Evolutionary conservation across 2,113 vertebrate species (phyloP).

Genomic region (Aleadryas rufinucha): DNA sequence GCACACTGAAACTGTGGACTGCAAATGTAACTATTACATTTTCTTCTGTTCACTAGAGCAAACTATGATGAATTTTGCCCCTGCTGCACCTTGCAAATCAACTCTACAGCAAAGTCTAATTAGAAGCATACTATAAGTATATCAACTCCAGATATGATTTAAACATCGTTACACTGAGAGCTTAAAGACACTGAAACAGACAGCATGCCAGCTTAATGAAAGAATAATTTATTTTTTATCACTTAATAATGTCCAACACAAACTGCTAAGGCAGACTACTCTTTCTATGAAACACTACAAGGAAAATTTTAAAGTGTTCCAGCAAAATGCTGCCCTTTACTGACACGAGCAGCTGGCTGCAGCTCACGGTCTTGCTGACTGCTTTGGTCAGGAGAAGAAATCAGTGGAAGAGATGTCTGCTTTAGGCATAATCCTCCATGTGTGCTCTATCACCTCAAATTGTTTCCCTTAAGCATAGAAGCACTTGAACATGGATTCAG

Average conservation of each 20-base stretch:
- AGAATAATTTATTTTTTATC: not conserved
- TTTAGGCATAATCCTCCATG: not conserved
- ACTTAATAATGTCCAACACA: not conserved
- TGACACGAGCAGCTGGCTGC: not conserved
- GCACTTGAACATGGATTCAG: not conserved
- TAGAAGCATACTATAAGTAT: not conserved
- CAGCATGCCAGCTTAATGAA: not conserved
- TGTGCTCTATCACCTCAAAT: not conserved
- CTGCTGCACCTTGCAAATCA: not conserved
- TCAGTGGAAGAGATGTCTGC: not conserved
- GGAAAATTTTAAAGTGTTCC: not conserved
- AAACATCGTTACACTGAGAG: not conserved
- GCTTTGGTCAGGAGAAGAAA: not conserved
- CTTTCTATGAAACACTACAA: not conserved
- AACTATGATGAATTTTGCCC: not conserved
- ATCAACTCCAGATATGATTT: not conserved
- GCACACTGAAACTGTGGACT: not conserved
- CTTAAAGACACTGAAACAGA: not conserved
- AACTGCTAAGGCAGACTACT: not conserved
- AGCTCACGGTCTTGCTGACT: not conserved
- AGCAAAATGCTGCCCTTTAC: not conserved
- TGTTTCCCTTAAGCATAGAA: not conserved
- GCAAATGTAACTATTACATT: not conserved
- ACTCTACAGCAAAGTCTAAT: not conserved
- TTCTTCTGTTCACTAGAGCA: not conserved